Base-by-base conservation (phyloP, 2,113 vertebrate genomes). In the Oceanodroma tethys region DNA sequence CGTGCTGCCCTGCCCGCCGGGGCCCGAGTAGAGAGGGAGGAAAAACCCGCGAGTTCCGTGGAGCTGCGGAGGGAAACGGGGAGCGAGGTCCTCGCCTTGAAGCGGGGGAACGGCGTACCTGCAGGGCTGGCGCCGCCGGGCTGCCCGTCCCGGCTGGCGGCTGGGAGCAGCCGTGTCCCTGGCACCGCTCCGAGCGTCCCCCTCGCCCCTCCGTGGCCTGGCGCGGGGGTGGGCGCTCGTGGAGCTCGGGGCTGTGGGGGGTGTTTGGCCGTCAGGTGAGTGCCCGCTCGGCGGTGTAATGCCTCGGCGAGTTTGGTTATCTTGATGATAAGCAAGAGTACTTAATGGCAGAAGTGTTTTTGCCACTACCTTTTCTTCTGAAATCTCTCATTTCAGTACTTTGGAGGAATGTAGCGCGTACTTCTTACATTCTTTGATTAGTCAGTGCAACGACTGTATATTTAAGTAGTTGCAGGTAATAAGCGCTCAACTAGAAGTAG, bases 341-440 rank as follows among this genome's bases (percentile, higher is more conserved):
- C 38, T 27, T 45, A 8, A 13, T 5, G 27, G 47, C 17, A 7
- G 20, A 30, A 10, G 34, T 17, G 29, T 14, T 23, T 22, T n/a
- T 40, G 40, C 34, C 29, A 3, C 34, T 32, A 13, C 13, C 27
- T 25, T n/a, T 52, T 40, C 52, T 50, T 13, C 50, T 4, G 32
- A 23, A 80, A 27, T 7, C 11, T 22, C 40, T 21, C 12, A 1
- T 42, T 32, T 34, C 12, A 0, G 22, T 2, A 3, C 38, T 73
- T 15, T 10, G 66, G 29, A 40, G 25, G 11, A 25, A n/a, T 1
- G 8, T 1, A 5, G 18, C 1, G 8, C 34, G 1, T 7, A 0
- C 12, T 32, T 63, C 6, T 15, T 10, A 2, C 1, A 0, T 4
- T 25, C 36, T 56, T 11, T 16, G 3, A 13, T 56, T 29, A 14